A percentile compares a stretch with the other conserved stretches of the same genome.
Evolutionary conservation across 1,140 invertebrate genomes (phyloP).

Genomic region (Aphaenogaster ashmeadi): DNA sequence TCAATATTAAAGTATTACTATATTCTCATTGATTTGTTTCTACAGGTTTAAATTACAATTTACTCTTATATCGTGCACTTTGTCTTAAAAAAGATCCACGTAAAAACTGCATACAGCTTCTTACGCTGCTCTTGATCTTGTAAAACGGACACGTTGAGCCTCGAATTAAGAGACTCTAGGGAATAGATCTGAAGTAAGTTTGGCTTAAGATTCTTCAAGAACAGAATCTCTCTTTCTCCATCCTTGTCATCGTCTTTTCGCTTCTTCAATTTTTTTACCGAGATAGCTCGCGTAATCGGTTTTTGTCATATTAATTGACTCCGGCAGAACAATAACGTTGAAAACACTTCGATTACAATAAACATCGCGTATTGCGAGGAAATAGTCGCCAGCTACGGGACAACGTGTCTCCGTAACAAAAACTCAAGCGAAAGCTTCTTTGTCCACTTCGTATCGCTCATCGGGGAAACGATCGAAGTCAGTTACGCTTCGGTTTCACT

Average conservation of each 20-base stretch:
- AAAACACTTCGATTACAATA: constrained; percentile 19
- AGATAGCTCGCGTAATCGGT: constrained; percentile 58
- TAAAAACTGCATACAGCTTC: constrained; percentile 62
- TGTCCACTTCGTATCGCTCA: neutral
- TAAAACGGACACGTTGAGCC: constrained; percentile 70
- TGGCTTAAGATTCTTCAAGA: constrained; percentile 57
- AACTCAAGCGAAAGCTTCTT: constrained; percentile 15
- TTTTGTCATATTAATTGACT: constrained; percentile 65
- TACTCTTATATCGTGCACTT: neutral
- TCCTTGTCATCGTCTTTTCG: constrained; percentile 15
- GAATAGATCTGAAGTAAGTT: constrained; percentile 62
- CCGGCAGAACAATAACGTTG: neutral
- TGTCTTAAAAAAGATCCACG: constrained; percentile 16
- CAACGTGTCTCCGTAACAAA: neutral
- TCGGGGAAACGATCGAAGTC: constrained; percentile 10
- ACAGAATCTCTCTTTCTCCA: constrained; percentile 51
- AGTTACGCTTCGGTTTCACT: constrained; percentile 25
- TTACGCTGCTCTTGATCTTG: constrained; percentile 61
- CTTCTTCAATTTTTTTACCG: constrained; percentile 16
- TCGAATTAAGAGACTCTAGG: constrained; percentile 69
- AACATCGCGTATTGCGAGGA: neutral
- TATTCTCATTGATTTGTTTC: neutral
- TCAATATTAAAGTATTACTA: neutral
- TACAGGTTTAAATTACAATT: neutral
- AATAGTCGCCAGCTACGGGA: neutral